phyloP scores from a whole-genome alignment of 2,113 vertebrate genomes.

The Casuarius casuarius region DNA sequence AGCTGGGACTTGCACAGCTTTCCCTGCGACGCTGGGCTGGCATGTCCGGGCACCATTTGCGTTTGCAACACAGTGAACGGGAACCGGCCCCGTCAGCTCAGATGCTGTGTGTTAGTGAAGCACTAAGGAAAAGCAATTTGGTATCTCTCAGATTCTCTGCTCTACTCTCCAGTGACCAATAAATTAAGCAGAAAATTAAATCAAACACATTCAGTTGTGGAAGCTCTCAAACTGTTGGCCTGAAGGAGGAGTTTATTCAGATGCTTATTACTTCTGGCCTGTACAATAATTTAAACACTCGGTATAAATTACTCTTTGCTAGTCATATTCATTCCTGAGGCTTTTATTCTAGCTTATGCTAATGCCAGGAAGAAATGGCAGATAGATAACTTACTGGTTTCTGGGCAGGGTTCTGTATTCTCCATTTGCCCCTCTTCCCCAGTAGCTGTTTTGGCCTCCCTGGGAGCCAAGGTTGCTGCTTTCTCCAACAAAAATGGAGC shows the following conservation, averaged over 20 bases:
- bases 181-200: constrained; percentile 41
- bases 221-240: constrained; percentile 14
- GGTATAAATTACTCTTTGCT: neutral
- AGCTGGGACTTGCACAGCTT: no score
- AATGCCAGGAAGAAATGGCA: neutral
- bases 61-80: no score
- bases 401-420: constrained; percentile 67
- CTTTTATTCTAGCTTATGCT: neutral
- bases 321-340: constrained; percentile 5
- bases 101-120: neutral
- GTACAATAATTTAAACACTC: constrained; percentile 13
- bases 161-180: constrained; percentile 8
- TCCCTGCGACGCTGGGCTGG: neutral
- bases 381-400: constrained; percentile 71
- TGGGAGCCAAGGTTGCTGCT: constrained; percentile 65
- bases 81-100: neutral
- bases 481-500: constrained; percentile 68
- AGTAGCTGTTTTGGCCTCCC: constrained; percentile 73
- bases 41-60: neutral
- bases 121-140: neutral
- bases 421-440: constrained; percentile 68
- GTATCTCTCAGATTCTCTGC: neutral
- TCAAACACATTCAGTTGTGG: constrained; percentile 12
- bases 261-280: constrained; percentile 61
- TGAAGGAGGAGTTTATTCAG: constrained; percentile 21